Evolutionary conservation across 1,140 invertebrate genomes (phyloP), one percentile per base, ranked within the genome.

Genomic region (Anastrepha ludens): DNA sequence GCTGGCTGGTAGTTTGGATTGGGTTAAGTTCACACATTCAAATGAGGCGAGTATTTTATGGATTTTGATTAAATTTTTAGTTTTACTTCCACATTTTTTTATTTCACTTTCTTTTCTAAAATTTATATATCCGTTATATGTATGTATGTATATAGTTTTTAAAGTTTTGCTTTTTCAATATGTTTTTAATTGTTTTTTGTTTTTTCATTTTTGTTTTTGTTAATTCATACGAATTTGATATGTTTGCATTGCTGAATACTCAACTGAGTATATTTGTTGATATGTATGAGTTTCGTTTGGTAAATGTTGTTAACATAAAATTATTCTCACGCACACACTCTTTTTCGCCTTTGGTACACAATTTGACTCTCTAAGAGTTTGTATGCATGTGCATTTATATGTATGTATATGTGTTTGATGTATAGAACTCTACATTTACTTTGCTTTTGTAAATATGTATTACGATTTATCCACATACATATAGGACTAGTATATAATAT

Each of bases 201-300:
- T 60, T 59, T 60, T 81, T 81, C 6, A 20, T 65, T 2, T 59
- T 29, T 44, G 29, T 87, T 55, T 55, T 39, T 85, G 29, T 47
- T 67, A 8, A 74, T 74, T 39, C 29, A 13, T 55, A n/a, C 58
- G 44, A 81, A 81, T 78, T 44, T 74, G 67, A 74, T 74, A 44
- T 74, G 41, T 39, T 39, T 67, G 64, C 64, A 13, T 67, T 67
- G 29, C 11, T 47, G 41, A 74, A 74, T 39, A 44, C 67, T 74
- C 13, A 74, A 15, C 13, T 15, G 67, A 44, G 17, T 74, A 44
- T n/a, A 17, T 74, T 74, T 74, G 67, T 44, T 17, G 67, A 74
- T 74, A 74, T 74, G 67, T 44, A 47, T n/a, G 39, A 44, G 67
- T 74, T n/a, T 47, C 67, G 67, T 74, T 74, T 74, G 67, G 44